Base-by-base conservation (phyloP, 2,113 vertebrate species). In the Thymallus thymallus region DNA sequence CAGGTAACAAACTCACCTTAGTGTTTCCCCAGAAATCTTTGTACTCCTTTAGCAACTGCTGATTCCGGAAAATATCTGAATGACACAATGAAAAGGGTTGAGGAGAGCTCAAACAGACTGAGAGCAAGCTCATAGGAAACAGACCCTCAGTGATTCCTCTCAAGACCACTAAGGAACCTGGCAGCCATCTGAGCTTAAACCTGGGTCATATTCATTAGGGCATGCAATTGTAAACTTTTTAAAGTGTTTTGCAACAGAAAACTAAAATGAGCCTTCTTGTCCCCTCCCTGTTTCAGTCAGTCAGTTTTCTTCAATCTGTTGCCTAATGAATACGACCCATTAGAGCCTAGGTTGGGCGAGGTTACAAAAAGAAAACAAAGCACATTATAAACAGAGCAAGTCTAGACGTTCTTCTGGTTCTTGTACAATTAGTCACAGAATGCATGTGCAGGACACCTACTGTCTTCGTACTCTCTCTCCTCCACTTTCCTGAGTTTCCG, bases 21-120 rank as follows among this genome's bases (percentile, higher is more conserved):
- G 98, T 99, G 85, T 96, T 95, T 87, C 98, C 98, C 91, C 97
- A 93, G 86, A 99, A 99, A 77, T 98, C 94, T 88, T 90, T 96
- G 90, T 99, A 99, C 85, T 99, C 98, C 81, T 92, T 95, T 87
- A 99, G 84, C 79, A 98, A 82, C 79, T 95, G 95, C 83, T 99
- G 96, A 85, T 96, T 98, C 86, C 92, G 93, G 89, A 97, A 99
- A 18, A 96, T 86, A 87, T 96, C 97, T 99, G 82, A 1, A 82
- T 64, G 61, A 65, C 35, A 41, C 51, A 30, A 72, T 7, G 2
- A 62, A n/a, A 26, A 48, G 56, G 1, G 3, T 18, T 26, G 23
- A 61, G 24, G 69, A 66, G 18, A 65, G 16, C 6, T 16, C 30
- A 68, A 29, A 29, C n/a, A 56, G 0, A 12, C 35, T 6, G 29